Evolutionary conservation across 1,140 invertebrate species (phyloP), one percentile per base, ranked within the genome.

Genomic region (Anadara kagoshimensis): DNA sequence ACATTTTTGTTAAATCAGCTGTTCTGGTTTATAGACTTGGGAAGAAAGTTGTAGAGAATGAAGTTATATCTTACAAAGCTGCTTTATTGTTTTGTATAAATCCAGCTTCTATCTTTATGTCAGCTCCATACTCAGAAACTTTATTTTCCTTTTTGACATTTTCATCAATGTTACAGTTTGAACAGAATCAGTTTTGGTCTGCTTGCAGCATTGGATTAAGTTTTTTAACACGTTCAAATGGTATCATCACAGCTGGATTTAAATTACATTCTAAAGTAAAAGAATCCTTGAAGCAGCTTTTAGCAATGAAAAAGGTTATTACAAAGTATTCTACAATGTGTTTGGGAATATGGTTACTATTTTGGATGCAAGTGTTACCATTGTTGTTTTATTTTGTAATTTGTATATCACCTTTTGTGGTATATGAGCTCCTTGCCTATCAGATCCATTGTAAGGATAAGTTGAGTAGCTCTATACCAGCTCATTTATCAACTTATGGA

Each of bases 71-170:
- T 18, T 95, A 94, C 85, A 93, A 93, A 87, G 92, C 94, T 53
- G 91, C 93, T 0, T 87, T 87, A 14, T 87, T 98, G 1, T 98
- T 94, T 89, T 95, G 94, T 88, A 92, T 97, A 49, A 98, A 97
- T 91, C 97, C 97, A 67, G 97, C 96, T 0, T 95, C 94, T 74
- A 94, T 99, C 84, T 99, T 99, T 89, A 98, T 99, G 85, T 92
- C 93, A 56, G 95, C 96, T 3, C 92, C 93, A 65, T 99, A 99
- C 89, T 95, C 97, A 8, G 98, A 99, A 90, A 93, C 93, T 49
- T 86, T 98, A 43, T 99, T 95, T 91, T 91, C 93, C 14, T 94
- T 93, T 81, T 90, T 96, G 57, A 94, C 94, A 22, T 95, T 98
- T 85, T 91, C 91, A 41, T 92, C 93, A 43, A 94, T 98, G 92